phyloP scores from a whole-genome alignment of 2,888 invertebrate species.

The Pantelozetes paolii region DNA sequence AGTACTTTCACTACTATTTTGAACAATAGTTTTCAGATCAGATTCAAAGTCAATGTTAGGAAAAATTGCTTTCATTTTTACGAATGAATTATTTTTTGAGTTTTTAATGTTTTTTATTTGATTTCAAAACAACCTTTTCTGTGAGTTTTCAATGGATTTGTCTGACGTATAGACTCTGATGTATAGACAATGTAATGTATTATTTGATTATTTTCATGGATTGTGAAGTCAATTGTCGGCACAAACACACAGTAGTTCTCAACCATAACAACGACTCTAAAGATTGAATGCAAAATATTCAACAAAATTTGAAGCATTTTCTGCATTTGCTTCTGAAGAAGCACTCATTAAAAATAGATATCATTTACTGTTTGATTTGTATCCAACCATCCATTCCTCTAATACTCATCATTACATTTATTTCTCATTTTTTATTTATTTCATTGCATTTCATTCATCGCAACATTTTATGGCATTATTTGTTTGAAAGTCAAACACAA shows the following conservation, averaged over 20 bases:
- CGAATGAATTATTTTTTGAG: not conserved
- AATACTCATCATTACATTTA: slow-evolving; percentile 34
- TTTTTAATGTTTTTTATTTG: not conserved
- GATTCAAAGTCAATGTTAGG: too few species aligned
- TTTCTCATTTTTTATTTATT: slow-evolving; percentile 38
- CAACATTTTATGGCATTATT: slow-evolving; percentile 21
- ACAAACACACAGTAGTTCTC: slow-evolving; percentile 12
- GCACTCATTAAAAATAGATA: slow-evolving; percentile 36
- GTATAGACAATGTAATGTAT: not conserved
- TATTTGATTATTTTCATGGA: slow-evolving; percentile 8
- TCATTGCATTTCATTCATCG: slow-evolving; percentile 16
- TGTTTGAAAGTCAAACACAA: slow-evolving; percentile 1
- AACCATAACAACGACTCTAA: slow-evolving; percentile 14
- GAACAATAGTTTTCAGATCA: not conserved
- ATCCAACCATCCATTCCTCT: slow-evolving; percentile 7
- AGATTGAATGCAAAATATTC: slow-evolving; percentile 17
- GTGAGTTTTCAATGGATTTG: not conserved
- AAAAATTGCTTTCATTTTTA: too few species aligned
- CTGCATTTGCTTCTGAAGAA: slow-evolving; percentile 19
- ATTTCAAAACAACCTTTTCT: not conserved
- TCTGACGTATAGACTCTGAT: not conserved
- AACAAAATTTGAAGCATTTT: not conserved
- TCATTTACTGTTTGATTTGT: slow-evolving; percentile 36
- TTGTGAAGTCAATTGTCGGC: not conserved
- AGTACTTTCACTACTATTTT: not conserved